These are phyloP conservation scores for Argyrosomus japonicus DNA, from an alignment of 2,113 vertebrate genomes.

Conservation along the genomic window DNA sequence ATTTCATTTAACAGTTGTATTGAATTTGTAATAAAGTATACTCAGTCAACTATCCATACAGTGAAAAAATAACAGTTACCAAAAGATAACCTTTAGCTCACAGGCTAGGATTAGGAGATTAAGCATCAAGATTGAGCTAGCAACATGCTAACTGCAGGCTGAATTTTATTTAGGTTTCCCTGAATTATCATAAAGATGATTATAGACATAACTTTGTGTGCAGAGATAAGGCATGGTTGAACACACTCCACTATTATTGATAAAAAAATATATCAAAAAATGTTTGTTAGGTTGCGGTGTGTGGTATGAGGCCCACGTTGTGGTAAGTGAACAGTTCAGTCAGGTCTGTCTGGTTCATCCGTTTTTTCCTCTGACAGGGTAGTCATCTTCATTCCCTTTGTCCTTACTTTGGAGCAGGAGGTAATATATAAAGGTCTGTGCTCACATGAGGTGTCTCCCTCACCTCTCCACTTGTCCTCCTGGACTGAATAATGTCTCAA, in stretches of 20 bases:
- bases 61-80: neutral
- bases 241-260: slow-evolving; percentile 39
- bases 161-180: neutral
- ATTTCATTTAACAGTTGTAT: neutral
- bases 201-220: slow-evolving; percentile 18
- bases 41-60: neutral
- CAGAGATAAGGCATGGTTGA: slow-evolving; percentile 28
- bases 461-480: slow-evolving; percentile 74
- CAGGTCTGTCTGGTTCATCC: slow-evolving; percentile 78
- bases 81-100: neutral
- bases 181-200: neutral
- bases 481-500: slow-evolving; percentile 74
- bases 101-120: neutral
- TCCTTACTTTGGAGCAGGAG: slow-evolving; percentile 82
- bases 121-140: neutral
- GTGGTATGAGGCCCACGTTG: slow-evolving; percentile 80
- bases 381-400: slow-evolving; percentile 91
- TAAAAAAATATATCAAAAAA: slow-evolving; percentile 51
- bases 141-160: neutral
- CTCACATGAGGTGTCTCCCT: slow-evolving; percentile 75
- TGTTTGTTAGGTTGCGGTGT: slow-evolving; percentile 36
- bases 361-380: slow-evolving; percentile 76
- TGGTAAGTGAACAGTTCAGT: slow-evolving; percentile 73
- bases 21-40: neutral
- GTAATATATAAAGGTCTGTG: slow-evolving; percentile 79